Base-by-base conservation (phyloP, 2,113 vertebrate species). In the Theropithecus gelada region DNA sequence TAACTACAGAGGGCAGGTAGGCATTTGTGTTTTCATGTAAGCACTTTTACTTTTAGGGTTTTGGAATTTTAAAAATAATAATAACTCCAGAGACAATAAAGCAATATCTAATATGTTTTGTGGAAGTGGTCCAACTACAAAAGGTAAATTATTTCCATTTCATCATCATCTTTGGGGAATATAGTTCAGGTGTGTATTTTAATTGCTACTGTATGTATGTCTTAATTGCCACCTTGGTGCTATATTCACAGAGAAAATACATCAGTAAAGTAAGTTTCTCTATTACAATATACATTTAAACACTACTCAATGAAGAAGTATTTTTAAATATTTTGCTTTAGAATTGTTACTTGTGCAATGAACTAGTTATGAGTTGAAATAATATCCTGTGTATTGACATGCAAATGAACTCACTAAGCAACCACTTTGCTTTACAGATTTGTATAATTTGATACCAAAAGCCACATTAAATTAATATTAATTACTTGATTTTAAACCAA, bases 371-470 rank as follows among this genome's bases (percentile, higher is more conserved):
- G 93, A 97, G 90, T 17, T 89, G 76, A 55, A 97, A 94, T 92
- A 96, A 82, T 85, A 93, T 86, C 88, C 32, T 92, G 72, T 87
- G 35, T 86, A 80, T 96, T 97, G 94, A 82, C 78, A 95, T 93
- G 40, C 52, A 97, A 97, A 97, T 61, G 90, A 98, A 94, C 5
- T 96, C 93, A 80, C 6, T 98, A 94, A 96, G 93, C 43, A 96
- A 76, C 94, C 81, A 95, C 86, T 98, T 97, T 96, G 83, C 20
- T 97, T 97, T 98, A 97, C 88, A 98, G 96, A 97, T 97, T 97
- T 97, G 92, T 3, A 12, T 89, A 82, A 82, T 79, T 14, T 78
- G 87, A 96, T 75, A 98, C 13, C 61, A 61, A 93, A 98, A 98
- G 14, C 11, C 86, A 92, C 82, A 81, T 45, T 84, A 90, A 97